These are phyloP conservation scores for Crenuchus spilurus DNA, from an alignment of 2,797 vertebrate genomes.

Conservation along the genomic window DNA sequence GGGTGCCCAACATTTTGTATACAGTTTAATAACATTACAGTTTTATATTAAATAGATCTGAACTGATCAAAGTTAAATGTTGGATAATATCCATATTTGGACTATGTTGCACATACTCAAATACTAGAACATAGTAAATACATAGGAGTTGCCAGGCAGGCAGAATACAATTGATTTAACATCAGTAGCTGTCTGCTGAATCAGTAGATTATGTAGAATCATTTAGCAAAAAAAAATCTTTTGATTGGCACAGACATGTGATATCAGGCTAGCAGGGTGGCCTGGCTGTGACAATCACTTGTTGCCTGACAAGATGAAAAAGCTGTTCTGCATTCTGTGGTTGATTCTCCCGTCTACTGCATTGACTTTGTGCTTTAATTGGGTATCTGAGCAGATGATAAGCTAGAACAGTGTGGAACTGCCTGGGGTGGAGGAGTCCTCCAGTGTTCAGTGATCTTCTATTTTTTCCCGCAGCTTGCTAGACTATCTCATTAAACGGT, in stretches of 20 bases:
- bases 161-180: neutral
- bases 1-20: no score
- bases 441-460: no score
- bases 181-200: neutral
- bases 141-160: neutral
- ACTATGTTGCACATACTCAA: neutral
- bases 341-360: neutral
- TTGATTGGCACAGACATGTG: neutral
- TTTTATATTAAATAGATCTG: neutral
- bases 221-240: neutral
- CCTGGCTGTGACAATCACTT: slow-evolving; percentile 4
- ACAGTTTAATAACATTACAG: no score
- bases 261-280: slow-evolving; percentile 11
- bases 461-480: no score
- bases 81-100: neutral
- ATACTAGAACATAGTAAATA: neutral
- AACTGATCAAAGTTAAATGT: neutral
- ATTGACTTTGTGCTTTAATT: neutral
- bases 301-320: neutral
- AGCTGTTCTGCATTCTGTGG: neutral
- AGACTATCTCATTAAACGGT: no score
- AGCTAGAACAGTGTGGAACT: neutral
- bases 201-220: neutral
- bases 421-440: no score
- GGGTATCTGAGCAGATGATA: neutral